phyloP scores from a whole-genome alignment of 2,888 invertebrate genomes.

The Congeria kusceri region DNA sequence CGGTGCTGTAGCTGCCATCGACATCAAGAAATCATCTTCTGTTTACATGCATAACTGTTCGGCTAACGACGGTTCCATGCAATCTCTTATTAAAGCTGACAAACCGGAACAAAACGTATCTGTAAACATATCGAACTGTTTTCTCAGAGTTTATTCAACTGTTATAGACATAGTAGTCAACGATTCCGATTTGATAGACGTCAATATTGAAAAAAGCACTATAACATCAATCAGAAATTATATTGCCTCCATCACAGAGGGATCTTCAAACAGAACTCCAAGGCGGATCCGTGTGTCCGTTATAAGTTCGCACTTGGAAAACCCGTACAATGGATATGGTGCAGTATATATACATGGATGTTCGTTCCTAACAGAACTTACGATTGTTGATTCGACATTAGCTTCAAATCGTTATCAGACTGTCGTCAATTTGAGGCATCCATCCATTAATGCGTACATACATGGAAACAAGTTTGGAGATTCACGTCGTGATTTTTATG shows the following conservation, averaged over 20 bases:
- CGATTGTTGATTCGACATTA: background rate
- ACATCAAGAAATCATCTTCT: background rate
- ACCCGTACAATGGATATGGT: background rate
- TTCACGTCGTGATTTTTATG: background rate
- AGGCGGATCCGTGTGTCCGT: too few relatives aligned
- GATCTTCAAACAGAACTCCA: too few relatives aligned
- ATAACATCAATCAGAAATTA: background rate
- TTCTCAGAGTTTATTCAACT: background rate
- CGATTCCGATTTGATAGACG: background rate
- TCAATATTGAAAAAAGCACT: background rate
- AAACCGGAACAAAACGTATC: background rate
- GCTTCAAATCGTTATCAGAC: background rate
- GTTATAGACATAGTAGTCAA: background rate
- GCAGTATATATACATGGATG: conserved; percentile 2
- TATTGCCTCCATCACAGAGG: too few relatives aligned
- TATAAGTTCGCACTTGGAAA: too few relatives aligned
- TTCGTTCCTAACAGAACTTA: background rate
- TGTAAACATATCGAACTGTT: background rate
- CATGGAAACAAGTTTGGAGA: conserved; percentile 15
- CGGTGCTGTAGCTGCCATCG: too few relatives aligned
- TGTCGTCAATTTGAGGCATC: background rate
- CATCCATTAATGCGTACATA: background rate
- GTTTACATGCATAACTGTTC: background rate
- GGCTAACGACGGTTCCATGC: background rate
- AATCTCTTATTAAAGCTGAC: background rate